Base-by-base conservation (phyloP, 2,113 vertebrate species). In the Fregetta grallaria region DNA sequence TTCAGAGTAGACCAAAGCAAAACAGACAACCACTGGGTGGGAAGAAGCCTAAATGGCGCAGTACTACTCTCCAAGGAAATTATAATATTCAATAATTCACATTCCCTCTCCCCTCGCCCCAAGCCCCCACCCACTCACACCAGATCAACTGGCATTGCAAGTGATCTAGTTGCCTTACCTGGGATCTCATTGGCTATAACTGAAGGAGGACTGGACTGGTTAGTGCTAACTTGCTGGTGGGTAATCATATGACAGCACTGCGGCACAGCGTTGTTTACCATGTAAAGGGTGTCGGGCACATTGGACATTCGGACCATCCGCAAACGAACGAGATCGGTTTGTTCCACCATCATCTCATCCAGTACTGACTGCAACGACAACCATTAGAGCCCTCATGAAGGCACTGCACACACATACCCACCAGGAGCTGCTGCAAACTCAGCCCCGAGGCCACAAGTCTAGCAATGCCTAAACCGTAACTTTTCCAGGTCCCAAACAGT, bases 331-430 rank as follows among this genome's bases (percentile, higher is more conserved):
- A 99, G 98, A 84, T 99, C 99, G 0, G 99, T 99, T 77, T 99
- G 99, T 91, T 99, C 99, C 97, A 99, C 99, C 99, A 99, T 99
- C 99, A 99, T 99, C 97, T 99, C 99, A 58, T 99, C 99, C 61
- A 99, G 98, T 42, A 99, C 98, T 3, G 99, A 99, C 99, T 99
- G 95, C 90, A 98, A 97, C 25, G 92, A 96, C 67, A 97, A 93
- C 34, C 76, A 63, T 34, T 22, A 80, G 29, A 62, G 77, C 62
- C 70, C 80, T 8, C 16, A 0, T 82, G 77, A 87, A 14, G 84
- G 66, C 26, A 25, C 30, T 5, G 56, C 63, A 29, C 63, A 20
- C 62, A 15, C 17, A 8, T 1, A 21, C 47, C 42, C 42, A 6
- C 6, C 1, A 3, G 25, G 61, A 25, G 30, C 40, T 19, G 74